Evolutionary conservation across 1,140 invertebrate genomes (phyloP).

Genomic region (Neodiprion fabricii): DNA sequence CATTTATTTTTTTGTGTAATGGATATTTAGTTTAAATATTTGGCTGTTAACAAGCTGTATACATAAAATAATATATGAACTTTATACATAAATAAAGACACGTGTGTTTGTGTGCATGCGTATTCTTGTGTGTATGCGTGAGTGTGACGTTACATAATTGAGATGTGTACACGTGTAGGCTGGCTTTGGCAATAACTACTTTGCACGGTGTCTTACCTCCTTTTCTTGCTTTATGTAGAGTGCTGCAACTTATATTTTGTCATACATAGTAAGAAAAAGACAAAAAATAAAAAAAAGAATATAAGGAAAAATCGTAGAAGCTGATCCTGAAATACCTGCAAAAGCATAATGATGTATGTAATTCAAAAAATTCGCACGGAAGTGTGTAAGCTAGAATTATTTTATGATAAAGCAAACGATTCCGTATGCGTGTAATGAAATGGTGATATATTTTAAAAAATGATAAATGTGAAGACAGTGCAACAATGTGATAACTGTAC

Average conservation of each 20-base stretch:
- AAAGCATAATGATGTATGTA: neutral
- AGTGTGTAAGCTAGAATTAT: too few relatives aligned
- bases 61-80: neutral
- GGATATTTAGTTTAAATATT: neutral
- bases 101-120: neutral
- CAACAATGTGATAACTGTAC: slow-evolving; percentile 45
- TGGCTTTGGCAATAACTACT: neutral
- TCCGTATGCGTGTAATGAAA: neutral
- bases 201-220: neutral
- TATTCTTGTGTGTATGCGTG: neutral
- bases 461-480: slow-evolving; percentile 29
- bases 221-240: slow-evolving; percentile 3
- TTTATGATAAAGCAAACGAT: too few relatives aligned
- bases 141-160: neutral
- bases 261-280: neutral
- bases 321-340: neutral
- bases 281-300: neutral
- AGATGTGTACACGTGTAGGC: neutral
- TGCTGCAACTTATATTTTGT: slow-evolving; percentile 16
- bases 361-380: too few relatives aligned
- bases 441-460: slow-evolving; percentile 4
- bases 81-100: neutral
- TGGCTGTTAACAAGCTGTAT: neutral
- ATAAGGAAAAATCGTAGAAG: neutral
- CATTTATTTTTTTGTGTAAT: too few relatives aligned